These are phyloP conservation scores for Arenicola marina DNA, from an alignment of 2,888 invertebrate genomes.

Conservation along the genomic window DNA sequence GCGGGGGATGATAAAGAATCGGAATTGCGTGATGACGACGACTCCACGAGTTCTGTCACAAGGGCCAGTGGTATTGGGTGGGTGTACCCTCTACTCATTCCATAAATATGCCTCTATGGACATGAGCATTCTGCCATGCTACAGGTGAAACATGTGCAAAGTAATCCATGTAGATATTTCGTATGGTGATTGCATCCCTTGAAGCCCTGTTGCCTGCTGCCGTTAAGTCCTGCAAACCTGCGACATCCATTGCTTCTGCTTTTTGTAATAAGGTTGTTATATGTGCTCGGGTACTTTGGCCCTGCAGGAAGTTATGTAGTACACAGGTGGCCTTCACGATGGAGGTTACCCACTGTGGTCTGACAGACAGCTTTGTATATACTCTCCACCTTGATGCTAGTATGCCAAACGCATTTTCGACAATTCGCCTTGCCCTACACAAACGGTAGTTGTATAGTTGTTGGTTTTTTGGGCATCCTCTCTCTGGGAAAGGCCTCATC, in stretches of 20 bases:
- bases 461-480: neutral
- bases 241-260: too few species aligned
- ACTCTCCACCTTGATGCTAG: conserved; percentile 1
- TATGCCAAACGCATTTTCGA: conserved; percentile 8
- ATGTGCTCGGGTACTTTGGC: neutral
- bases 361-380: neutral
- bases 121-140: conserved; percentile 10
- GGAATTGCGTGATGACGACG: conserved; percentile 1
- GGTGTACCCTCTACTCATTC: neutral
- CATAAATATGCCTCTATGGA: neutral
- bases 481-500: conserved; percentile 3
- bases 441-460: neutral
- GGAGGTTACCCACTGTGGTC: neutral
- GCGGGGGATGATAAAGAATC: neutral
- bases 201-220: conserved; percentile 2
- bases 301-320: neutral
- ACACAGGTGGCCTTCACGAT: conserved; percentile 4
- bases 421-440: conserved; percentile 4
- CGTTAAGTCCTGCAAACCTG: neutral
- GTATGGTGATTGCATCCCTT: conserved; percentile 4
- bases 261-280: neutral
- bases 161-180: conserved; percentile 10
- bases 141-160: conserved; percentile 4
- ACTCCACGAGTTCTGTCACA: neutral
- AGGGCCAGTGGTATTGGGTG: neutral